Conservation (phyloP, 1,140 invertebrate genomes). For the Drosophila simulans region DNA sequence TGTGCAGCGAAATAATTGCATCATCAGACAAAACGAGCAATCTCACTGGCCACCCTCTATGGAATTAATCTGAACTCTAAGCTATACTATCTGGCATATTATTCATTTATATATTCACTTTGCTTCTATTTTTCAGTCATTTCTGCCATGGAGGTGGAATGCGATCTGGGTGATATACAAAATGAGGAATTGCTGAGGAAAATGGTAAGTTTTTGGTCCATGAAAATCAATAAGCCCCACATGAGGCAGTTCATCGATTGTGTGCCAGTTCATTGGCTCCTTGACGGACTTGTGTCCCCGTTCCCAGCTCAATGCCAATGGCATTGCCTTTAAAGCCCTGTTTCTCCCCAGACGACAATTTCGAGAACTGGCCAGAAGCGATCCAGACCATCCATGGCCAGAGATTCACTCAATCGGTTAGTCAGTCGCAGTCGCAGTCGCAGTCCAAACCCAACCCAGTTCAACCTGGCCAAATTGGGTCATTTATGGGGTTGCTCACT, state of each 20-base stretch:
- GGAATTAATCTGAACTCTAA: background rate
- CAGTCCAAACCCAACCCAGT: slow-evolving; percentile 34
- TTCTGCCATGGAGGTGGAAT: slow-evolving; percentile 85
- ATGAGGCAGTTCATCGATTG: too few species aligned
- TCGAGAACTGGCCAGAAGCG: slow-evolving; percentile 38
- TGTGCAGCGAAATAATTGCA: slow-evolving; percentile 35
- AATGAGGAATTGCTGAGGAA: slow-evolving; percentile 90
- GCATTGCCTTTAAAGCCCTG: slow-evolving; percentile 40
- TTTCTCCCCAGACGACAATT: slow-evolving; percentile 13
- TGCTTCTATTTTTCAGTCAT: slow-evolving; percentile 25
- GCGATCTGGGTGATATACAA: slow-evolving; percentile 88
- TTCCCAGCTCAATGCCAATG: slow-evolving; percentile 15
- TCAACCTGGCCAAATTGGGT: slow-evolving; percentile 76
- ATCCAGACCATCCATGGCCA: slow-evolving; percentile 26
- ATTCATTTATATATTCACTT: slow-evolving; percentile 8
- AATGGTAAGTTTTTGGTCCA: slow-evolving; percentile 87
- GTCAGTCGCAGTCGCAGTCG: slow-evolving; percentile 7
- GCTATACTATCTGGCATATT: background rate
- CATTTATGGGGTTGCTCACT: slow-evolving; percentile 70
- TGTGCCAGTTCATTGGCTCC: slow-evolving; percentile 22
- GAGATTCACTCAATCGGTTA: slow-evolving; percentile 21
- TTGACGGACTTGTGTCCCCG: slow-evolving; percentile 21
- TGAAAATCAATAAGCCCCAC: too few species aligned
- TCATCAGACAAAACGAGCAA: slow-evolving; percentile 35
- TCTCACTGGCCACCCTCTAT: background rate